These are phyloP conservation scores for Phoxinus dragarum DNA, from an alignment of 2,797 vertebrate species.

Conservation along the genomic window DNA sequence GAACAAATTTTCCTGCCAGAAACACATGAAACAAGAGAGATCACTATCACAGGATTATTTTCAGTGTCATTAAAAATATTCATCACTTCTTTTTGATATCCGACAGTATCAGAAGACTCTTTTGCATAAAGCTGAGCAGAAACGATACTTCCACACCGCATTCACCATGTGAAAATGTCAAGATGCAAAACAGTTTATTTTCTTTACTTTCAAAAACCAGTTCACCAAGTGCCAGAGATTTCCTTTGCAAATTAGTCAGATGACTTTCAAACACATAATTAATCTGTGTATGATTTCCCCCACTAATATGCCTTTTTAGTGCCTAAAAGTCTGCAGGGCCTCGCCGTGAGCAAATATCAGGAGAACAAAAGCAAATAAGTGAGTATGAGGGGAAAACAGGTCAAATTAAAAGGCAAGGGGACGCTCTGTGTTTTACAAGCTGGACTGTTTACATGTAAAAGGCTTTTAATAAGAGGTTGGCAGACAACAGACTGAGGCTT, in stretches of 20 bases:
- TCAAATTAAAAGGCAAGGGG: constrained; percentile 59
- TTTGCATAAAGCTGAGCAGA: constrained; percentile 60
- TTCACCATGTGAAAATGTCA: constrained; percentile 41
- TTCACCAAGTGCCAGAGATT: constrained; percentile 54
- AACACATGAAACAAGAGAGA: constrained; percentile 4
- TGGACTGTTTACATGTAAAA: constrained; percentile 77
- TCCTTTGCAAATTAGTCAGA: constrained; percentile 53
- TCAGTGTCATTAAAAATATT: background rate
- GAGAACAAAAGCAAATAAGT: constrained; percentile 55
- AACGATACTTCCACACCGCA: background rate
- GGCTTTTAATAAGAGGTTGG: constrained; percentile 78
- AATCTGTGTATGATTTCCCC: background rate
- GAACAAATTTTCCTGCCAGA: constrained; percentile 24
- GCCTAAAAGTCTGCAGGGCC: background rate
- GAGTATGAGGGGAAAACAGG: constrained; percentile 46
- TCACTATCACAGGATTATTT: constrained; percentile 29
- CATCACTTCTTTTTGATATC: background rate
- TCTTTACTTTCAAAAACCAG: constrained; percentile 52
- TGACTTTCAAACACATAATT: constrained; percentile 10
- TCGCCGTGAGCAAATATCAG: constrained; percentile 42
- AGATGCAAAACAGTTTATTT: constrained; percentile 58
- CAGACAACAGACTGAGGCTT: constrained; percentile 71
- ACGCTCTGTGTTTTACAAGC: constrained; percentile 74
- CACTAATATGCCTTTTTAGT: background rate
- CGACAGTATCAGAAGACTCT: constrained; percentile 5